Conservation (phyloP, 2,888 invertebrate genomes). For the Leptopilina syphax region DNA sequence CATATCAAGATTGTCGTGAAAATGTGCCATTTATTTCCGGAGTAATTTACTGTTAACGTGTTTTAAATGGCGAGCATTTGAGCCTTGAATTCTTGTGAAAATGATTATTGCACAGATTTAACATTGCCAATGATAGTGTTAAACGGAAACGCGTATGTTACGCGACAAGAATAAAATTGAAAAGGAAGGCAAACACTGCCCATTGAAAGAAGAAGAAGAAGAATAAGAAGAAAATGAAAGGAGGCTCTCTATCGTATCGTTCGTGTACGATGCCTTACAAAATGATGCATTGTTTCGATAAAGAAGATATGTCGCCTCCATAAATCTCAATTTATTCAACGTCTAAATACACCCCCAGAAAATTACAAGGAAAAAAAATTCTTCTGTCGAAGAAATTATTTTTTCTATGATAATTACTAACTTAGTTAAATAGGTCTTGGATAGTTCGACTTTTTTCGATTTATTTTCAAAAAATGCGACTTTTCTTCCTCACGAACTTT, state of each 20-base stretch:
- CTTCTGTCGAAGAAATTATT: too few species aligned
- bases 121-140: neutral
- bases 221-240: slow-evolving; percentile 10
- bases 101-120: slow-evolving; percentile 2
- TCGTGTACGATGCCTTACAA: neutral
- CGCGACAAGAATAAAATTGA: slow-evolving; percentile 10
- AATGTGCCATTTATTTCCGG: slow-evolving; percentile 7
- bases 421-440: too few species aligned
- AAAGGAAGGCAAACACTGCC: slow-evolving; percentile 16
- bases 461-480: neutral
- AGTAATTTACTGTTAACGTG: neutral
- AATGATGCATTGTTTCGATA: slow-evolving; percentile 1
- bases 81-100: neutral
- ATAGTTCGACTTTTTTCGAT: too few species aligned
- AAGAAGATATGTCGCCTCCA: neutral
- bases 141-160: slow-evolving; percentile 30
- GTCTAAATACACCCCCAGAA: neutral
- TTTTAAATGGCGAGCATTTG: neutral
- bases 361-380: neutral
- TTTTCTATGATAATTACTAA: too few species aligned
- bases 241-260: slow-evolving; percentile 21
- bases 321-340: slow-evolving; percentile 21
- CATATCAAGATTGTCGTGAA: neutral
- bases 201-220: neutral
- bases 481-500: too few species aligned